A percentile compares a stretch with the other conserved stretches of the same genome.
Conservation (phyloP, 2,888 invertebrate genomes). For the Xestia sexstrigata region DNA sequence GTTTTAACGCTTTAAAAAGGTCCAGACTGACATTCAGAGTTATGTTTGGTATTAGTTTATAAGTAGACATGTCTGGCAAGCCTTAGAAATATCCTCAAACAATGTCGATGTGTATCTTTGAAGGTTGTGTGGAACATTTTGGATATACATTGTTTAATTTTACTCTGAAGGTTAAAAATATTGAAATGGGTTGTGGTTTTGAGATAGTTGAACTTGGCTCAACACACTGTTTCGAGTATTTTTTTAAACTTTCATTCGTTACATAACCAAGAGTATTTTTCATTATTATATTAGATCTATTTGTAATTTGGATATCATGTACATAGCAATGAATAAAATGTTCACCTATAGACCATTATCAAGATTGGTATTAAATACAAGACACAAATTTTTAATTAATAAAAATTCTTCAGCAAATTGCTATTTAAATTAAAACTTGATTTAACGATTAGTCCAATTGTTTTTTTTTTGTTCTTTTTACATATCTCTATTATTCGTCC, state of each 20-base stretch:
- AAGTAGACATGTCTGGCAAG: conserved; percentile 45
- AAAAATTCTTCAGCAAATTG: background rate
- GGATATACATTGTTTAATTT: background rate
- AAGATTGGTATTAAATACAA: too few species aligned
- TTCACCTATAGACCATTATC: background rate
- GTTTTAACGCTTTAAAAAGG: conserved; percentile 47
- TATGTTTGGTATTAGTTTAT: conserved; percentile 41
- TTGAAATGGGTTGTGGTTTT: background rate
- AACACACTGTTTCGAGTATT: background rate
- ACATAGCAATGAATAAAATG: too few species aligned
- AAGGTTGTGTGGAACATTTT: conserved; percentile 19
- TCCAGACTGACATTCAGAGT: conserved; percentile 24
- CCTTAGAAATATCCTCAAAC: conserved; percentile 5
- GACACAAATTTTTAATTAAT: too few species aligned
- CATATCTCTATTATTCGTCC: too few species aligned
- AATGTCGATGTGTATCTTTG: conserved; percentile 33
- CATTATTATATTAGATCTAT: too few species aligned
- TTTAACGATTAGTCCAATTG: background rate
- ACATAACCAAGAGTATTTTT: background rate
- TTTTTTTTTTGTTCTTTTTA: too few species aligned
- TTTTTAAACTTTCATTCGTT: background rate
- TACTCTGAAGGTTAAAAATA: background rate
- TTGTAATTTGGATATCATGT: too few species aligned
- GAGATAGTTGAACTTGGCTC: background rate
- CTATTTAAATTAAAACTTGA: background rate